These are phyloP conservation scores for Halocaridina rubra DNA, from an alignment of 2,888 invertebrate genomes.

Conservation along the genomic window DNA sequence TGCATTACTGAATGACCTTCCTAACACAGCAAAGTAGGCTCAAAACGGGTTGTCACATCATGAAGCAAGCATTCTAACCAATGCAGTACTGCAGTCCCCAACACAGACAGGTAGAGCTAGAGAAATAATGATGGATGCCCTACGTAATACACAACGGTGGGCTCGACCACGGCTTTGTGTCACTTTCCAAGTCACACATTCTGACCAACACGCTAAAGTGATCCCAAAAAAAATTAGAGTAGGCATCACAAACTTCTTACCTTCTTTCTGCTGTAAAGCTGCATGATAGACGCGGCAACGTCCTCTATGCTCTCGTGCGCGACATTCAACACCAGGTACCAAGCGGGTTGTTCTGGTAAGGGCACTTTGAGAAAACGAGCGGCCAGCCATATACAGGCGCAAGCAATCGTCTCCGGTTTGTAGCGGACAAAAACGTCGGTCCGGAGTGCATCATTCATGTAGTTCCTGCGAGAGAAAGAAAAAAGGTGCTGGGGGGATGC, in stretches of 20 bases:
- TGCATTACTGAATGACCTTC: constrained; percentile 17
- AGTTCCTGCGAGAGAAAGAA: constrained; percentile 76
- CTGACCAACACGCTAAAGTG: too few species aligned
- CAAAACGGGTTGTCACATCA: not conserved
- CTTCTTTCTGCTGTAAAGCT: constrained; percentile 85
- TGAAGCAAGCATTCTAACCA: too few species aligned
- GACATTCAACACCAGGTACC: constrained; percentile 90
- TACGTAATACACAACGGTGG: too few species aligned
- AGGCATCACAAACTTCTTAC: too few species aligned
- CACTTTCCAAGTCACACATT: too few species aligned
- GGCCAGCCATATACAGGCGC: constrained; percentile 97
- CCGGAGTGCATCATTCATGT: constrained; percentile 98
- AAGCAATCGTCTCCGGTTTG: constrained; percentile 96
- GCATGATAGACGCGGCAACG: constrained; percentile 82
- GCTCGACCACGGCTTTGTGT: too few species aligned
- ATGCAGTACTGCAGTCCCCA: too few species aligned
- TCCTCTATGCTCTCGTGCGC: constrained; percentile 85
- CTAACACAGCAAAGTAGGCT: not conserved
- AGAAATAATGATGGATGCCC: too few species aligned
- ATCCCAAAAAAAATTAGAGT: too few species aligned
- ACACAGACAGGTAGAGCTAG: too few species aligned
- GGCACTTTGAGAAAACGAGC: constrained; percentile 88
- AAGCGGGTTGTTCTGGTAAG: constrained; percentile 87
- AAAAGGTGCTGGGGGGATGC: constrained; percentile 13
- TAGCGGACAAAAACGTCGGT: constrained; percentile 97